Evolutionary conservation across 2,888 invertebrate species (phyloP).

Genomic region (Deilephila elpenor): DNA sequence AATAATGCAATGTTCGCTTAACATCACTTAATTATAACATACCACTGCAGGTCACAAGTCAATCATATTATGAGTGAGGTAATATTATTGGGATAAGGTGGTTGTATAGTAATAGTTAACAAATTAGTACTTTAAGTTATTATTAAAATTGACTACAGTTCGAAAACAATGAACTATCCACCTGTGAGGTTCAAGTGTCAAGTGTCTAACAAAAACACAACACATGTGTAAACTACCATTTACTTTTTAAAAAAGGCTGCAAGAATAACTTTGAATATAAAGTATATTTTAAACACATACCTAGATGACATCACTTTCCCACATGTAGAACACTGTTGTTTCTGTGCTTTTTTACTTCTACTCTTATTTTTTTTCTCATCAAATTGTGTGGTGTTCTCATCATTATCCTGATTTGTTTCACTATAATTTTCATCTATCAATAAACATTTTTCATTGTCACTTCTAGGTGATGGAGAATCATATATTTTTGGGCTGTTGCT

Average conservation of each 20-base stretch:
- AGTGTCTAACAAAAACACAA: too few species aligned
- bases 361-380: conserved; percentile 36
- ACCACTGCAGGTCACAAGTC: too few species aligned
- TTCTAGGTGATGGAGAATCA: conserved; percentile 42
- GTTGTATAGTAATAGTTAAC: too few species aligned
- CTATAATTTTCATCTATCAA: conserved; percentile 42
- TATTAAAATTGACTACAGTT: too few species aligned
- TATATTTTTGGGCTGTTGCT: neutral
- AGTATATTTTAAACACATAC: conserved; percentile 48
- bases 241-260: neutral
- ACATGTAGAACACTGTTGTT: conserved; percentile 78
- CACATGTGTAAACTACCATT: neutral
- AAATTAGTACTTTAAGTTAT: too few species aligned
- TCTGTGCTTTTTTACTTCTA: conserved; percentile 46
- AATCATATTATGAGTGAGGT: too few species aligned
- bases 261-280: neutral
- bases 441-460: conserved; percentile 45
- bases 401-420: conserved; percentile 29
- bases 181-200: too few species aligned
- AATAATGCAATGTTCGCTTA: too few species aligned
- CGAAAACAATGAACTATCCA: too few species aligned
- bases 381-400: conserved; percentile 34
- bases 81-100: too few species aligned
- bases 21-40: too few species aligned
- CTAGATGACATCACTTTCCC: conserved; percentile 82